Conservation (phyloP, 2,113 vertebrate genomes). For the Leiothrix lutea region DNA sequence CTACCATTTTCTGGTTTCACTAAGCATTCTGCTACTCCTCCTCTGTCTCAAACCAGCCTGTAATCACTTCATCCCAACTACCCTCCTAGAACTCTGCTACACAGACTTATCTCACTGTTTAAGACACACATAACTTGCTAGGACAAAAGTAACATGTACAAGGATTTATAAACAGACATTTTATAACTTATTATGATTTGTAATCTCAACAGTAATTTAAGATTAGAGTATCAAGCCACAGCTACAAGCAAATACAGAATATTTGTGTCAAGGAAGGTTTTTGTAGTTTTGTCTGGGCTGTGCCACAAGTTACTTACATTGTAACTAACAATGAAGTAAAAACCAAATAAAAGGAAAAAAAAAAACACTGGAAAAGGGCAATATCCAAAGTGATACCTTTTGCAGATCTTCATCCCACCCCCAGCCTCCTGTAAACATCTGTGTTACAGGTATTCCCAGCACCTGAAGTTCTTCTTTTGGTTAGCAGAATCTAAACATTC, state of each 20-base stretch:
- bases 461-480: not conserved
- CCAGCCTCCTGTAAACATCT: not conserved
- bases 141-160: not conserved
- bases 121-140: not conserved
- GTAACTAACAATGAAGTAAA: not conserved
- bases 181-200: not conserved
- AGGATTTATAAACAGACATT: not conserved
- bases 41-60: not conserved
- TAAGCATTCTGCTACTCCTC: not conserved
- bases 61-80: not conserved
- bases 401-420: not conserved
- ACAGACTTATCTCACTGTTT: not conserved
- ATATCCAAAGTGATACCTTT: not conserved
- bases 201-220: not conserved
- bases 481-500: not conserved
- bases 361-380: not conserved
- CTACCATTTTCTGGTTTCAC: not conserved
- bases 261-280: not conserved
- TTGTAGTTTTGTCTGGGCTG: not conserved
- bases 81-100: not conserved
- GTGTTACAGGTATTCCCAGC: not conserved
- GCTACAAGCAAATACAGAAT: not conserved
- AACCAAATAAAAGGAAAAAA: not conserved
- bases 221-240: rapidly evolving
- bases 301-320: not conserved